phyloP scores from a whole-genome alignment of 2,113 vertebrate species.

The Tupaia tana region DNA sequence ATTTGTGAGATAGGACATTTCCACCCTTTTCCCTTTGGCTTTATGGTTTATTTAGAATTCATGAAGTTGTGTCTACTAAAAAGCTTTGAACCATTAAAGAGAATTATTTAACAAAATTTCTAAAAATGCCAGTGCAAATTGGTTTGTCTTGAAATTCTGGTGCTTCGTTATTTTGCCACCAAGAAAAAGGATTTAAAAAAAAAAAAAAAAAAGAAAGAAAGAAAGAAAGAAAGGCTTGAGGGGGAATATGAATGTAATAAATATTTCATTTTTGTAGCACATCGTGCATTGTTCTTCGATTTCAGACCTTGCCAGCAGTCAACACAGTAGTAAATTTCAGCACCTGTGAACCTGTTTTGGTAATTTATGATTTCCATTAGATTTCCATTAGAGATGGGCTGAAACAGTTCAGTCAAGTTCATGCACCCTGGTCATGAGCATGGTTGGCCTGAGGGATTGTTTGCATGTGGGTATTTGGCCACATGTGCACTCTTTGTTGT shows the following conservation, averaged over 20 bases:
- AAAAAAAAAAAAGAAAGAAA: conserved; percentile 83
- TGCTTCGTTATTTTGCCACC: conserved; percentile 83
- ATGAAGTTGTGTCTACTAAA: conserved; percentile 69
- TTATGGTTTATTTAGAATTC: conserved; percentile 76
- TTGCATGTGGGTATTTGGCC: conserved; percentile 53
- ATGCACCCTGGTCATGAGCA: conserved; percentile 76
- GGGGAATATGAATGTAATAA: conserved; percentile 87
- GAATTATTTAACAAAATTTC: conserved; percentile 78
- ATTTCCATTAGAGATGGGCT: conserved; percentile 88
- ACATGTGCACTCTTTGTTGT: not conserved
- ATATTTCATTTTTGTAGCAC: conserved; percentile 88
- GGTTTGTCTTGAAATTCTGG: conserved; percentile 75
- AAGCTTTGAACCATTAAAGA: conserved; percentile 65
- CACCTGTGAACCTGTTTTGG: conserved; percentile 85
- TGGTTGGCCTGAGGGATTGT: conserved; percentile 47
- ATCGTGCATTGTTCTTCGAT: conserved; percentile 83
- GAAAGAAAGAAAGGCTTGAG: conserved; percentile 82
- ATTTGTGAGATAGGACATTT: conserved; percentile 62
- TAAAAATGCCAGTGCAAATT: conserved; percentile 68
- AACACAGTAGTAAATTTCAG: conserved; percentile 88
- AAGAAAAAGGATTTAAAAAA: conserved; percentile 79
- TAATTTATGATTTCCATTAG: conserved; percentile 90
- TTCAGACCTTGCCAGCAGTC: conserved; percentile 86
- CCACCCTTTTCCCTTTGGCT: conserved; percentile 71
- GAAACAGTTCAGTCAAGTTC: conserved; percentile 82